phyloP scores from a whole-genome alignment of 2,113 vertebrate species.

The Macroglossus sobrinus region DNA sequence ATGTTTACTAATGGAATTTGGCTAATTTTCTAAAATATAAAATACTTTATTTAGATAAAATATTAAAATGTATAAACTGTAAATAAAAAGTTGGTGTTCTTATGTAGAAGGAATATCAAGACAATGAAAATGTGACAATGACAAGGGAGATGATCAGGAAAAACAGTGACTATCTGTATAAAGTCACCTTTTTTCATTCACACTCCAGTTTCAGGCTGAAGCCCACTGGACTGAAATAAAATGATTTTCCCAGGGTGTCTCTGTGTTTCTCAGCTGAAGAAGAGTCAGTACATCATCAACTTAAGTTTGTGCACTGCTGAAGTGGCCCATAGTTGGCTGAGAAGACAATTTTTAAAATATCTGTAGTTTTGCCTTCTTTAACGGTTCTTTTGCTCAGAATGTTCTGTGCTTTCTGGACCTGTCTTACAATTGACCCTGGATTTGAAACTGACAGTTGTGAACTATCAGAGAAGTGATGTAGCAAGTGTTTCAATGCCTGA shows the following conservation, averaged over 20 bases:
- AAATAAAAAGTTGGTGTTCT: background rate
- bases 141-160: background rate
- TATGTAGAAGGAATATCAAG: background rate
- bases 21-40: background rate
- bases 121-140: background rate
- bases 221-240: background rate
- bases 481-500: background rate
- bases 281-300: background rate
- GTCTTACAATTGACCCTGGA: background rate
- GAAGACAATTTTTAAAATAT: background rate
- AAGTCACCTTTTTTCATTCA: background rate
- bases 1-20: background rate
- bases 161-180: background rate
- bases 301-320: background rate
- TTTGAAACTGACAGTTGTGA: conserved; percentile 51
- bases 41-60: background rate
- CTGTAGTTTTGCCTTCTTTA: background rate
- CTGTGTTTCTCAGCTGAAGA: background rate
- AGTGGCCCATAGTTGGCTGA: background rate
- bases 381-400: background rate
- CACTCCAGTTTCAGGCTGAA: background rate
- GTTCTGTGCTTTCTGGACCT: background rate
- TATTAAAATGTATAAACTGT: background rate
- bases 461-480: background rate
- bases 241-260: background rate